Conservation (phyloP, 2,797 vertebrate genomes). For the Gambusia yucatana region DNA sequence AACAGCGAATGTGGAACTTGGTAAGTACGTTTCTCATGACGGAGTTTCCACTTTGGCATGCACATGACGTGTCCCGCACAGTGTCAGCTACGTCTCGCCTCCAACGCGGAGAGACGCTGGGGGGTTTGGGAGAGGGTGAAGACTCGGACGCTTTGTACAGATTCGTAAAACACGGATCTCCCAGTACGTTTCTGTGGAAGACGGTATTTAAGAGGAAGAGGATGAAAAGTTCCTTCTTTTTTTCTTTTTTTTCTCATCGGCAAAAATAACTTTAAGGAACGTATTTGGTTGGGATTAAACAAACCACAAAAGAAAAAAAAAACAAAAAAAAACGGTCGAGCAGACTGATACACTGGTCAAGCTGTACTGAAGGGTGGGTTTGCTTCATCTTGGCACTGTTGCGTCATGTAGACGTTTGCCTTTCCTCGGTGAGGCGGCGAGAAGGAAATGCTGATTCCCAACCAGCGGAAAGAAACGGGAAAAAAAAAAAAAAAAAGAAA, state of each 20-base stretch:
- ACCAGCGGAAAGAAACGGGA: slow-evolving; percentile 57
- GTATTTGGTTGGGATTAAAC: slow-evolving; percentile 44
- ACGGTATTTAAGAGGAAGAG: slow-evolving; percentile 78
- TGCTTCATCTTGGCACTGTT: slow-evolving; percentile 73
- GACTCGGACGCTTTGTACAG: slow-evolving; percentile 78
- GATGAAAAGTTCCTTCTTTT: slow-evolving; percentile 50
- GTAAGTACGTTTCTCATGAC: slow-evolving; percentile 62
- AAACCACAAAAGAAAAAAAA: not conserved
- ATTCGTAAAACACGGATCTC: slow-evolving; percentile 68
- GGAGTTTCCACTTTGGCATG: slow-evolving; percentile 82
- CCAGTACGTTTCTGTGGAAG: slow-evolving; percentile 78
- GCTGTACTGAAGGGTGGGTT: slow-evolving; percentile 40
- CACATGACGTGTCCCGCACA: slow-evolving; percentile 78
- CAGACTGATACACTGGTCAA: slow-evolving; percentile 40
- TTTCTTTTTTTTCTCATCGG: slow-evolving; percentile 3
- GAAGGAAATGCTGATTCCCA: slow-evolving; percentile 60
- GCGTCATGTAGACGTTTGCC: slow-evolving; percentile 33
- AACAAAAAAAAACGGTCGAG: slow-evolving; percentile 5
- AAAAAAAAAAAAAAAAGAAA: slow-evolving; percentile 13
- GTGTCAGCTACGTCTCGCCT: slow-evolving; percentile 63
- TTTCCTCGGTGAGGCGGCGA: slow-evolving; percentile 34
- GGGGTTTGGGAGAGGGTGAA: slow-evolving; percentile 39
- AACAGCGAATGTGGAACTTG: slow-evolving; percentile 67
- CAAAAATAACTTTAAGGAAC: slow-evolving; percentile 23
- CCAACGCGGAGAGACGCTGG: slow-evolving; percentile 24